phyloP scores from a whole-genome alignment of 2,113 vertebrate genomes.

The Paramisgurnus dabryanus region DNA sequence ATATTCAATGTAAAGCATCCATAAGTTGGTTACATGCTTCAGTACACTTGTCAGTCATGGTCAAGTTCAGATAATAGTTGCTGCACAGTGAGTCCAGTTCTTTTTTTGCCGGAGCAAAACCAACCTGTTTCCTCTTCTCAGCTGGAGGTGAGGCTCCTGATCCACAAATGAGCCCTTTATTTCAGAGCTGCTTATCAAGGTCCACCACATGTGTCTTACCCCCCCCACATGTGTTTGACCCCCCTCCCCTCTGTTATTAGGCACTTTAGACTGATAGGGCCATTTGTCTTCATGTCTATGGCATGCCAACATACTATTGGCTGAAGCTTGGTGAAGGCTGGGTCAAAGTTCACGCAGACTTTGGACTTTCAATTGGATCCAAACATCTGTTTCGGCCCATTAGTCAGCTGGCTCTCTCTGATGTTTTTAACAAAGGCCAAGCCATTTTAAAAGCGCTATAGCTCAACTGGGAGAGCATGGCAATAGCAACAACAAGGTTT shows the following conservation, averaged over 20 bases:
- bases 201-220: conserved; percentile 31
- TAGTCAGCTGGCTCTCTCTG: conserved; percentile 11
- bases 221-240: neutral
- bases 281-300: conserved; percentile 44
- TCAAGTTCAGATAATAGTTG: conserved; percentile 26
- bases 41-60: conserved; percentile 41
- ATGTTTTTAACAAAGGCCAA: conserved; percentile 9
- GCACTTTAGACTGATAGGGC: conserved; percentile 35
- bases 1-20: conserved; percentile 11
- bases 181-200: conserved; percentile 17
- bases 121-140: conserved; percentile 32
- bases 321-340: conserved; percentile 13
- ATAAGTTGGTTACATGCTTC: conserved; percentile 2
- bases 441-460: neutral
- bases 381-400: conserved; percentile 29
- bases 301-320: conserved; percentile 9
- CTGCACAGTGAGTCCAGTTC: neutral
- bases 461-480: neutral
- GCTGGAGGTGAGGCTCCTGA: conserved; percentile 32
- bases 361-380: conserved; percentile 25
- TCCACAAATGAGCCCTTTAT: conserved; percentile 35
- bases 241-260: conserved; percentile 29
- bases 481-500: no score
- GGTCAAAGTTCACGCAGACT: conserved; percentile 30
- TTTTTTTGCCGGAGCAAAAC: conserved; percentile 15